Conservation (phyloP, 2,113 vertebrate genomes). For the Protobothrops flavoviridis region DNA sequence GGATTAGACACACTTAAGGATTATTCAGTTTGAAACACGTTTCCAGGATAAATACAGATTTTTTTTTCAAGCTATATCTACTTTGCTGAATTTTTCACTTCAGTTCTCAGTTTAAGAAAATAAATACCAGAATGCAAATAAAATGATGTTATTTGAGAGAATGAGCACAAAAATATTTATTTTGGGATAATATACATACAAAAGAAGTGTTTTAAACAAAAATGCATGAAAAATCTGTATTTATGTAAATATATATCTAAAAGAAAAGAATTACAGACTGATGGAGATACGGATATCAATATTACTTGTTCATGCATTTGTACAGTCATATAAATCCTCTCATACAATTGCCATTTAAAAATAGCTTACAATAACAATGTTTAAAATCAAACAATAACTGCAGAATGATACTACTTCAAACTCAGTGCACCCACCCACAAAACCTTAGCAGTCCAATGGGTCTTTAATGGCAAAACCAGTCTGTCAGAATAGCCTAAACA, state of each 20-base stretch:
- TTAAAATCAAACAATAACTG: neutral
- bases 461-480: neutral
- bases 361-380: neutral
- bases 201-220: neutral
- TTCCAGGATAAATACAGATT: neutral
- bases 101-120: neutral
- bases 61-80: neutral
- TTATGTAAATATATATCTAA: neutral
- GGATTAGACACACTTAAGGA: neutral
- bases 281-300: neutral
- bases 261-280: neutral
- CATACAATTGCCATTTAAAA: neutral
- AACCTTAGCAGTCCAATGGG: neutral
- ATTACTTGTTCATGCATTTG: neutral
- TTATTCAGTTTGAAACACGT: neutral
- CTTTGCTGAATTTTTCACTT: neutral
- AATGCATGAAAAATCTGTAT: neutral
- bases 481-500: neutral
- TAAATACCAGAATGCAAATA: neutral
- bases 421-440: neutral
- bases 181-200: neutral
- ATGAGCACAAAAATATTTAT: neutral
- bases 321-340: neutral
- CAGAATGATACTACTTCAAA: neutral
- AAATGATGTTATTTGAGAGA: neutral